Conservation (phyloP, 2,113 vertebrate species). For the Pica pica region DNA sequence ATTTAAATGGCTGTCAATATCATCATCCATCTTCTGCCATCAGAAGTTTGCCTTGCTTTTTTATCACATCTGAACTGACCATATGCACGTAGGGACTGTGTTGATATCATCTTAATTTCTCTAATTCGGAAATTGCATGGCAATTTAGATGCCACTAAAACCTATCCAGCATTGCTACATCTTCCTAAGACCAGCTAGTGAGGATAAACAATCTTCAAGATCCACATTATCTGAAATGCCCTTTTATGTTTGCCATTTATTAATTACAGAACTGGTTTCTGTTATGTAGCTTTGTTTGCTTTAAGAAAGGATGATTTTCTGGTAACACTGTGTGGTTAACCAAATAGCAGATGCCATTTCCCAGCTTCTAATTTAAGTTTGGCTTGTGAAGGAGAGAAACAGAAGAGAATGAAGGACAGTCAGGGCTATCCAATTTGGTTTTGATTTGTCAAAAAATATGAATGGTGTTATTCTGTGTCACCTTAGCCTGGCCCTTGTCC, state of each 20-base stretch:
- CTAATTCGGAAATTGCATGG: background rate
- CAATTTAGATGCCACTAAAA: background rate
- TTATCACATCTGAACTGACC: background rate
- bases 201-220: background rate
- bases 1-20: slow-evolving; percentile 45
- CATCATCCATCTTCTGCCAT: background rate
- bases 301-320: background rate
- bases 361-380: background rate
- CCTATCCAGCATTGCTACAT: background rate
- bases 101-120: background rate
- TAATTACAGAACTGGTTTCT: background rate
- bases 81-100: background rate
- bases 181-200: background rate
- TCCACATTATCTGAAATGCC: background rate
- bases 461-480: background rate
- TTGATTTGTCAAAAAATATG: background rate
- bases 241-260: background rate
- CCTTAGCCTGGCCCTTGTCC: background rate
- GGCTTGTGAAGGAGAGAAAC: background rate
- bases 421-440: background rate
- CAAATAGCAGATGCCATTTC: background rate
- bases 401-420: background rate
- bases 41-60: background rate
- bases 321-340: background rate
- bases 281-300: background rate